These are phyloP conservation scores for Fistularia tabacaria DNA, from an alignment of 2,797 vertebrate species.

Conservation along the genomic window DNA sequence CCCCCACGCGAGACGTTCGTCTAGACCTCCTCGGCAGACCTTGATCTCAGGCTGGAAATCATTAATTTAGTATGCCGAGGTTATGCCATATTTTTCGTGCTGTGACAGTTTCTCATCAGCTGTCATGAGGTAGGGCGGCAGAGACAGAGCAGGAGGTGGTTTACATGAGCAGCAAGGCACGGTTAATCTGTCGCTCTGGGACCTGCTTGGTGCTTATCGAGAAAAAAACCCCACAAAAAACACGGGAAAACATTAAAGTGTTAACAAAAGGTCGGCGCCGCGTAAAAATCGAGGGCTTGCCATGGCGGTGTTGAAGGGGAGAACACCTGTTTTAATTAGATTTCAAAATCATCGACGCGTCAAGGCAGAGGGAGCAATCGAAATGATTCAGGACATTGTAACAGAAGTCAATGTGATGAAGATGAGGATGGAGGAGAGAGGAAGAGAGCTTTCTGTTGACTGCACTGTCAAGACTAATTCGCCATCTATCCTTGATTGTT, in stretches of 20 bases:
- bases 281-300: not conserved
- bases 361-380: not conserved
- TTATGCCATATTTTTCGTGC: no score
- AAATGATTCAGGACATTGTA: not conserved
- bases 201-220: not conserved
- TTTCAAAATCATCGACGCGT: no score
- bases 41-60: no score
- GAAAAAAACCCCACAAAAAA: not conserved
- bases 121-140: constrained; percentile 2
- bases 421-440: not conserved
- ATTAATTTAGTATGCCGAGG: no score
- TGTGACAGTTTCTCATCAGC: not conserved
- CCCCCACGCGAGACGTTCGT: no score
- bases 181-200: no score
- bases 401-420: no score
- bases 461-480: constrained; percentile 41
- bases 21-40: no score
- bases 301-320: no score
- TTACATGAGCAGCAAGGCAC: constrained; percentile 1
- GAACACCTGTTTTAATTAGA: no score
- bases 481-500: constrained; percentile 29
- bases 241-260: constrained; percentile 7
- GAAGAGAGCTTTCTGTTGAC: constrained; percentile 24
- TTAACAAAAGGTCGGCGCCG: constrained; percentile 1
- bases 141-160: not conserved